These are phyloP conservation scores for Indicator maculatus DNA, from an alignment of 2,113 vertebrate genomes.

Conservation along the genomic window DNA sequence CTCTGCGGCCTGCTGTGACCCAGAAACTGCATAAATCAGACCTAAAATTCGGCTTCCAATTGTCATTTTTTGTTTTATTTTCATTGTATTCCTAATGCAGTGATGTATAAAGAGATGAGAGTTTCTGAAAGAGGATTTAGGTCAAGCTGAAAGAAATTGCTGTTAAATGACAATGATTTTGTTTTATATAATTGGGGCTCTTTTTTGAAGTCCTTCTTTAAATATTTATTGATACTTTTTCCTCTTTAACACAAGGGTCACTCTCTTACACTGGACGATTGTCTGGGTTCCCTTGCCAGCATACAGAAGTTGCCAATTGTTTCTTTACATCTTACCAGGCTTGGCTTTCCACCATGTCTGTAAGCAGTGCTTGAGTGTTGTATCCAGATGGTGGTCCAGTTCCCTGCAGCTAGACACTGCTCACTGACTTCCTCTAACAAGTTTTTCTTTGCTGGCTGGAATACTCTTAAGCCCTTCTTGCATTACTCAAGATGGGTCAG, in stretches of 20 bases:
- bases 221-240: conserved; percentile 36
- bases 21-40: background rate
- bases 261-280: rapidly evolving
- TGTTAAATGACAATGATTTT: conserved; percentile 34
- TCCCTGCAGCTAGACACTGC: background rate
- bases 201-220: conserved; percentile 10
- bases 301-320: background rate
- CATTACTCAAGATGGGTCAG: background rate
- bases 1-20: background rate
- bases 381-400: background rate
- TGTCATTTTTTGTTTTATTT: background rate
- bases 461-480: background rate
- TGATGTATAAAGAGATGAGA: background rate
- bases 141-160: background rate
- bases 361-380: background rate
- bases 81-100: background rate
- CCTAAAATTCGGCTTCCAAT: background rate
- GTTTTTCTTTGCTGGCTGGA: background rate
- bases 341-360: background rate
- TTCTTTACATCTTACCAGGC: background rate
- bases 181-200: background rate
- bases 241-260: background rate
- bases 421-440: conserved; percentile 24
- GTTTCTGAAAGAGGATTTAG: conserved; percentile 3
- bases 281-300: background rate